phyloP scores from a whole-genome alignment of 1,140 invertebrate species.

The Amphibalanus amphitrite region DNA sequence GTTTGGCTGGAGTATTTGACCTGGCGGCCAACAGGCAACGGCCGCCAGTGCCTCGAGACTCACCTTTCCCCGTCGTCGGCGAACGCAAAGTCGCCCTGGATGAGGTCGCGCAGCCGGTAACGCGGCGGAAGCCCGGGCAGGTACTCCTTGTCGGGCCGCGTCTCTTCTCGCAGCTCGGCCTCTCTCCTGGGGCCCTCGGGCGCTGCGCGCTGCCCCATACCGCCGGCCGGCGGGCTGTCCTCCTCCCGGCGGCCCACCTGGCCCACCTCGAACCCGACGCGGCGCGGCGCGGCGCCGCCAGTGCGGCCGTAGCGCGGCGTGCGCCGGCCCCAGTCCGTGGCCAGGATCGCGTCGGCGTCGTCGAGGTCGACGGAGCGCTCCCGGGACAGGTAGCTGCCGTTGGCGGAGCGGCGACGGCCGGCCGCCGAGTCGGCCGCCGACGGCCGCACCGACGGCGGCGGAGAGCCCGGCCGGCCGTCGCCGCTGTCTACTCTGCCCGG shows the following conservation, averaged over 20 bases:
- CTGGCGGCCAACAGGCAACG: too few relatives aligned
- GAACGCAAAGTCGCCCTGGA: slow-evolving; percentile 56
- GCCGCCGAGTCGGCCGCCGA: too few relatives aligned
- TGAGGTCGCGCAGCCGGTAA: slow-evolving; percentile 55
- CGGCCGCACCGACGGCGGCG: too few relatives aligned
- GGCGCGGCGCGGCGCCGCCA: too few relatives aligned
- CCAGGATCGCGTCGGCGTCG: neutral
- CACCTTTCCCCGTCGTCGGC: slow-evolving; percentile 58
- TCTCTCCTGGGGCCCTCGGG: neutral
- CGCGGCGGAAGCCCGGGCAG: slow-evolving; percentile 26
- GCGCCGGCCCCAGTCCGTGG: neutral
- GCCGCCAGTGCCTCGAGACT: too few relatives aligned
- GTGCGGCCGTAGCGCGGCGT: neutral
- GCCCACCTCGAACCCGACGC: neutral
- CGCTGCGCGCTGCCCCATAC: neutral
- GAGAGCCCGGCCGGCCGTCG: neutral
- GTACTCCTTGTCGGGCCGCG: neutral
- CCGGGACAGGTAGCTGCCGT: neutral
- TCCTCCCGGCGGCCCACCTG: neutral
- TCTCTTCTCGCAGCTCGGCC: neutral
- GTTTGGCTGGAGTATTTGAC: too few relatives aligned
- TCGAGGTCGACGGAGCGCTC: neutral
- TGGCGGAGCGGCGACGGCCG: neutral
- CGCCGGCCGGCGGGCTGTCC: neutral
- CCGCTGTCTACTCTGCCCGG: neutral